Evolutionary conservation across 2,113 vertebrate genomes (phyloP), one percentile per base, ranked within the genome.

Genomic region (Hippoglossus stenolepis): DNA sequence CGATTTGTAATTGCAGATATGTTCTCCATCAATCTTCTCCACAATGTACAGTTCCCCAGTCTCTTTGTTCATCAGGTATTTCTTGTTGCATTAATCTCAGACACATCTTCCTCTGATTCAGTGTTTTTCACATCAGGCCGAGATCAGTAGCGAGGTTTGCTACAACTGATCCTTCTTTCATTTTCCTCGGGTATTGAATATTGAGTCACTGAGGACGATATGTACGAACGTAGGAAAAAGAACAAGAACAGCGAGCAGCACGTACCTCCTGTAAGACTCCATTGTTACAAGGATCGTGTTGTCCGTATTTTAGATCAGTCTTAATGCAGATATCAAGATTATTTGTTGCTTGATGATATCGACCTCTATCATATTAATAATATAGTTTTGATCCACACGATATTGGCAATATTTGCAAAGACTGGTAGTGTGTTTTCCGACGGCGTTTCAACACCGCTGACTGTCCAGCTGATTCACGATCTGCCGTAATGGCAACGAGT

Each of bases 41-140:
- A 83, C 78, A 38, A 93, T 80, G 56, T 80, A 94, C 31, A 95
- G 83, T 24, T 95, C 93, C 0, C 95, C 94, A 18, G 92, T 95
- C 2, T 95, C 90, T 87, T 93, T 91, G 67, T 95, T 95, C 21
- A 95, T 93, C 40, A 96, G 77, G 78, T 95, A 95, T 85, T 93
- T 87, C 10, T n/a, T n/a, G n/a, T n/a, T n/a, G n/a, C n/a, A n/a
- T n/a, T n/a, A n/a, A n/a, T n/a, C n/a, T n/a, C n/a, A n/a, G 24
- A 8, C 89, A 72, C 77, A 91, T 83, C 43, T 91, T 79, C 65
- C 92, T 83, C 68, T 90, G 85, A 18, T 40, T 76, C 14, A 93
- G 51, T 15, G 87, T 81, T 72, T 72, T 68, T 82, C 2, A 87
- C 76, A 28, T 90, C 80, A 96, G 66, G 0, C 93, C 90, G 59